A percentile compares a stretch with the other conserved stretches of the same genome.
phyloP scores from a whole-genome alignment of 2,113 vertebrate genomes.

The Paralichthys olivaceus region DNA sequence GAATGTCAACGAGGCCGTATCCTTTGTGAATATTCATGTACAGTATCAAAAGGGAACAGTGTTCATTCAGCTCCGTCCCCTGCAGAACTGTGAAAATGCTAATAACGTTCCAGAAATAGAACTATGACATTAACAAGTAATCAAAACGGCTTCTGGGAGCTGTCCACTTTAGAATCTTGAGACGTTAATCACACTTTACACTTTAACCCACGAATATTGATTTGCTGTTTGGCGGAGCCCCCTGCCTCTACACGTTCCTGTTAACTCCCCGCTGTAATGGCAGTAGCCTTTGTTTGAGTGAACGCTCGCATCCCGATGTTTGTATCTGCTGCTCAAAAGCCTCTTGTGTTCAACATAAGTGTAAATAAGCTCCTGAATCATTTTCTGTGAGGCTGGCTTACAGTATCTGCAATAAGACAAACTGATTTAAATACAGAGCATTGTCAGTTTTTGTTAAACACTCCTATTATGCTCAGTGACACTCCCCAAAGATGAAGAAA shows the following conservation, averaged over 20 bases:
- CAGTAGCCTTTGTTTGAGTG: conserved; percentile 26
- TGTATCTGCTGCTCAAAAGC: conserved; percentile 29
- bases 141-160: conserved; percentile 54
- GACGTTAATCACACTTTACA: conserved; percentile 72
- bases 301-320: conserved; percentile 18
- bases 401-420: conserved; percentile 37
- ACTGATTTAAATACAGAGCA: background rate
- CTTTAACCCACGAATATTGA: conserved; percentile 67
- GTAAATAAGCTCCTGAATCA: conserved; percentile 36
- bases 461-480: background rate
- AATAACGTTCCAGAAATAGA: conserved; percentile 69
- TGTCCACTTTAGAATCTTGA: conserved; percentile 49
- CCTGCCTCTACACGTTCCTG: conserved; percentile 17
- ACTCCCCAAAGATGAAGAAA: background rate
- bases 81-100: conserved; percentile 66
- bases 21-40: conserved; percentile 74
- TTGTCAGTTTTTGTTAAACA: background rate
- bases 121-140: conserved; percentile 63
- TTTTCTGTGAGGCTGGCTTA: conserved; percentile 16
- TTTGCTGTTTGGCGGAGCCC: conserved; percentile 48
- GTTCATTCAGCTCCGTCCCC: conserved; percentile 49
- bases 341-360: conserved; percentile 31
- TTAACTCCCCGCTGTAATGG: conserved; percentile 21
- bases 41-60: conserved; percentile 56
- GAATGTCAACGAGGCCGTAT: conserved; percentile 56